Base-by-base conservation (phyloP, 2,797 vertebrate species). In the Discoglossus pictus region DNA sequence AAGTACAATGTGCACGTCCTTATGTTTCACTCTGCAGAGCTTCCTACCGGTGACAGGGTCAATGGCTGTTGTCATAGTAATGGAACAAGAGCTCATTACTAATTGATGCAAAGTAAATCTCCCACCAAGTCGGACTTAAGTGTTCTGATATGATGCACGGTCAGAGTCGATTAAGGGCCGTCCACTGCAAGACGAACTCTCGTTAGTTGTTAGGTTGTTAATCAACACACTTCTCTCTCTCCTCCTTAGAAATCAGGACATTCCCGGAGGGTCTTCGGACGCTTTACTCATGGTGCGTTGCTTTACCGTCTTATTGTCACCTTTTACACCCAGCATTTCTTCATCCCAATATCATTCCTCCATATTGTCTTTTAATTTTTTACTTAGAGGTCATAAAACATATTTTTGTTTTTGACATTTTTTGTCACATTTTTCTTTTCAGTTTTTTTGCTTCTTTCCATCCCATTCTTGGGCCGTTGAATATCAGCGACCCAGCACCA, bases 271-370 rank as follows among this genome's bases (percentile, higher is more conserved):
- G 92, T 92, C 78, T 97, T 99, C 62, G 94, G 94, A 88, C 90
- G 95, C 85, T 92, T 99, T 82, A 96, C 94, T 91, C 96, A 99
- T 98, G 97, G 97, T 99, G 97, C 94, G 97, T 99, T 93, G 87
- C 76, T 78, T 77, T 81, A 83, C 74, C 69, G 69, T 75, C 67
- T 76, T 51, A 0, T 0, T 34, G 52, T 21, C 44, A 62, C 70
- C 3, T 15, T 25, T 55, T 64, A 0, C 55, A 54, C 46, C 1
- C 0, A 24, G 24, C 2, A 65, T 36, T 47, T 6, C 25, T 44
- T 43, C 6, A n/a, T 4, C 56, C 0, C 3, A 64, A 44, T 25
- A 43, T 35, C 13, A 35, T 44, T 23, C 25, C 68, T 70, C 50
- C 56, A 53, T 24, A 31, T 31, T 31, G 50, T 68, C 50, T 18